Evolutionary conservation across 1,140 invertebrate genomes (phyloP).

Genomic region (Mactra quadrangularis): DNA sequence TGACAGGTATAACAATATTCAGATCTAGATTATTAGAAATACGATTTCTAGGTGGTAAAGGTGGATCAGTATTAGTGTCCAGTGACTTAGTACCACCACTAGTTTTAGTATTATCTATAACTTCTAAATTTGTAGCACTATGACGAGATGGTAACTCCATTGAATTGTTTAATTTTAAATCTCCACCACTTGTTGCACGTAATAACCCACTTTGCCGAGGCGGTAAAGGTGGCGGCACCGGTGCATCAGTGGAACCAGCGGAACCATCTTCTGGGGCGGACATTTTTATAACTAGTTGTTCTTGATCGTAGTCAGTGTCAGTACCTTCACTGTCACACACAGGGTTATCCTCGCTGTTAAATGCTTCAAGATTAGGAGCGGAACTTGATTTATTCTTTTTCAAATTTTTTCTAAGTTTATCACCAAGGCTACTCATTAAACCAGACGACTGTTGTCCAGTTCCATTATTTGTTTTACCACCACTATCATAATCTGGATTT

Average conservation of each 20-base stretch:
- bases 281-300: neutral
- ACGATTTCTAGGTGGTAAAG: conserved; percentile 50
- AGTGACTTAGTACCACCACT: neutral
- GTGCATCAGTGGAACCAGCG: neutral
- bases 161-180: conserved; percentile 19
- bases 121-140: conserved; percentile 15
- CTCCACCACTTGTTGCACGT: conserved; percentile 16
- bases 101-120: conserved; percentile 15
- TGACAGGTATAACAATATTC: conserved; percentile 46
- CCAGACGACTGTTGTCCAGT: neutral
- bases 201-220: conserved; percentile 24
- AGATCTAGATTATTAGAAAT: conserved; percentile 56
- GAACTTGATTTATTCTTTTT: conserved; percentile 52
- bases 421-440: conserved; percentile 34
- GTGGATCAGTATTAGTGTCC: conserved; percentile 27
- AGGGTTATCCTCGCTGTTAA: conserved; percentile 29
- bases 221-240: conserved; percentile 37
- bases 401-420: conserved; percentile 53
- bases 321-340: conserved; percentile 57
- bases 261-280: neutral
- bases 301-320: conserved; percentile 41
- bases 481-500: neutral
- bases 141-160: conserved; percentile 17
- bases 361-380: conserved; percentile 38
- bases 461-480: neutral